These are phyloP conservation scores for Pedicia rivosa DNA, from an alignment of 2,888 invertebrate genomes.

Conservation along the genomic window DNA sequence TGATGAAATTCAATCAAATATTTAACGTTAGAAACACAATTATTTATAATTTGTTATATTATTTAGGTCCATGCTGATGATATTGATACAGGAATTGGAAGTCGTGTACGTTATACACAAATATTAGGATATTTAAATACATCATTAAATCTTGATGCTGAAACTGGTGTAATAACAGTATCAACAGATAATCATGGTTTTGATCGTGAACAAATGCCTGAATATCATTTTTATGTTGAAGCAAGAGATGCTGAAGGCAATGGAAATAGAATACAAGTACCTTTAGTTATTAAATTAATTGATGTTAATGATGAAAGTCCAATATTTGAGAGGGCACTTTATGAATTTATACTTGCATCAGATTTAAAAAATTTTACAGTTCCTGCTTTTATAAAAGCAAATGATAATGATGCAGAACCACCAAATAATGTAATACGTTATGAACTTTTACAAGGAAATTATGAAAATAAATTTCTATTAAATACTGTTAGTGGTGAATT, in stretches of 20 bases:
- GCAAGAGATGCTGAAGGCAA: slow-evolving; percentile 76
- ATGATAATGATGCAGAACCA: slow-evolving; percentile 64
- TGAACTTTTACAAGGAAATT: slow-evolving; percentile 63
- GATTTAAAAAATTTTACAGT: slow-evolving; percentile 60
- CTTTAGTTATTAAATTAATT: slow-evolving; percentile 56
- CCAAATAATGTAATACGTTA: slow-evolving; percentile 78
- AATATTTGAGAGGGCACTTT: slow-evolving; percentile 58
- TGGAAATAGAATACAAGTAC: slow-evolving; percentile 56
- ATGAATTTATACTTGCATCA: slow-evolving; percentile 64
- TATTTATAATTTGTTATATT: background rate
- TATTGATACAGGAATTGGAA: slow-evolving; percentile 60
- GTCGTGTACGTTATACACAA: slow-evolving; percentile 60
- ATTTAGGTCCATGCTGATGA: slow-evolving; percentile 65
- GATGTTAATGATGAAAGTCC: slow-evolving; percentile 80
- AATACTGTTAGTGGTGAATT: slow-evolving; percentile 65
- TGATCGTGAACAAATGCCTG: slow-evolving; percentile 67
- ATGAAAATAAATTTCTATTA: slow-evolving; percentile 55
- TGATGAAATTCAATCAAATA: too few relatives aligned
- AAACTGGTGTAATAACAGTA: slow-evolving; percentile 66
- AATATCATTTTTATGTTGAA: slow-evolving; percentile 64
- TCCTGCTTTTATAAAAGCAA: slow-evolving; percentile 64
- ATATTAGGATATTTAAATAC: slow-evolving; percentile 64
- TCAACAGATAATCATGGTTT: slow-evolving; percentile 57
- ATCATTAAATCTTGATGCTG: slow-evolving; percentile 59
- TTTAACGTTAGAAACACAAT: too few relatives aligned